Evolutionary conservation across 2,113 vertebrate species (phyloP), one percentile per base, ranked within the genome.

Genomic region (Arothron firmamentum): DNA sequence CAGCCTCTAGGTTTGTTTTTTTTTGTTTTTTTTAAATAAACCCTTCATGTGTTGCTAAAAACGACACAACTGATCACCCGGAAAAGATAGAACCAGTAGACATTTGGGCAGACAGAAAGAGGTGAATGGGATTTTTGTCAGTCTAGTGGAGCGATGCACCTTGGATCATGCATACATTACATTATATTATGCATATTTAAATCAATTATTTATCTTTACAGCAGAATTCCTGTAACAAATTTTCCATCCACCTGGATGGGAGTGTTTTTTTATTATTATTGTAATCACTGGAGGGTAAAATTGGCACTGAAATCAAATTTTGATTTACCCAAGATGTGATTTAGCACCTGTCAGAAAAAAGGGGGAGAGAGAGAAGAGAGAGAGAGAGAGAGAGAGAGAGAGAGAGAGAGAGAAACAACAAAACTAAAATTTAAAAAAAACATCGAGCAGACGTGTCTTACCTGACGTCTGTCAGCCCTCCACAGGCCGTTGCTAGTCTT

Each of bases 401-500:
- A 31, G 5, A 74, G 16, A 23, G 46, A 8, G 38, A 45, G 23
- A 61, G 31, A 63, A 52, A 51, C 2, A 70, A 69, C 6, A 49
- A 38, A 51, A 15, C 28, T 5, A 31, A 31, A 31, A 6, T 9
- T 5, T 5, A 31, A 31, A 31, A 31, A 31, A 31, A 31, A 31
- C 3, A 31, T 8, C 28, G 3, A 31, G 28, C 28, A 31, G 28
- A 31, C 28, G 4, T n/a, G 8, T 72, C 59, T 75, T 64, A 97
- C 96, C 93, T 96, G 95, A 47, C 93, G 91, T 55, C 92, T 90
- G 74, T 96, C 94, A 0, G 93, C 91, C 74, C 95, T 92, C 95
- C 95, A 96, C 52, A 96, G 91, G 43, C 94, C 94, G 13, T 94
- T 96, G 87, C 93, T 94, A 0, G 94, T 95, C 86, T 98, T 97